These are phyloP conservation scores for Psix sp. DNA, from an alignment of 1,140 invertebrate genomes.

Conservation along the genomic window DNA sequence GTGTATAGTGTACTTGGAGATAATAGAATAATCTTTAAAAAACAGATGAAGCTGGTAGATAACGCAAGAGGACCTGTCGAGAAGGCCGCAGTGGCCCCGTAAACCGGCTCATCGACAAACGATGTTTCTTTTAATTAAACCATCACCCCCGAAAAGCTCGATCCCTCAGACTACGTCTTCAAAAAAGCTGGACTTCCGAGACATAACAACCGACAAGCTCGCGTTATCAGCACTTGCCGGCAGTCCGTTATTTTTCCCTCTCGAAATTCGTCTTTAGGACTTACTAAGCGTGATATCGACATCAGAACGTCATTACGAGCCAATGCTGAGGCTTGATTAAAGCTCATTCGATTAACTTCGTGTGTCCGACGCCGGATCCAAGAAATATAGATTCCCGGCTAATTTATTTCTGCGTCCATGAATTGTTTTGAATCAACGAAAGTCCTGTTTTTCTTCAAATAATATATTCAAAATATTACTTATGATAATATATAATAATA, in stretches of 20 bases:
- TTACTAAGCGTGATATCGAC: conserved; percentile 67
- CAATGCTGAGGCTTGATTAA: conserved; percentile 58
- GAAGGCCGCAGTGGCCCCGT: conserved; percentile 64
- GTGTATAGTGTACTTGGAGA: too few species aligned
- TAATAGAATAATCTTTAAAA: conserved; percentile 67
- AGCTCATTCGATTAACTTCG: conserved; percentile 47
- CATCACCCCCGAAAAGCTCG: conserved; percentile 57
- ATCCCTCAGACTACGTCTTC: conserved; percentile 44
- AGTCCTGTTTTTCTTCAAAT: background rate
- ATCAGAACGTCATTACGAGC: conserved; percentile 62
- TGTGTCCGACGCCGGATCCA: conserved; percentile 21
- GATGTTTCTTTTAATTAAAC: conserved; percentile 78
- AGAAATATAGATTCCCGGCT: conserved; percentile 37
- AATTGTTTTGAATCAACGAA: conserved; percentile 6
- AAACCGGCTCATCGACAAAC: conserved; percentile 62
- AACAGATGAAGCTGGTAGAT: conserved; percentile 62
- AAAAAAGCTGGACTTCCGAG: conserved; percentile 67
- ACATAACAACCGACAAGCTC: conserved; percentile 72
- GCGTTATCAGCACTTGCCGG: conserved; percentile 74
- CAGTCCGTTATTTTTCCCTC: conserved; percentile 61
- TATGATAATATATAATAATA: background rate
- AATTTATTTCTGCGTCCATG: conserved; percentile 31
- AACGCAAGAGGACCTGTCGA: conserved; percentile 61
- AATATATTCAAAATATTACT: background rate
- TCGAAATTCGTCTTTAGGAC: conserved; percentile 62